Percentiles rank a stretch among this genome's conserved stretches.
Conservation (phyloP, 2,888 invertebrate genomes). For the Eustalomyia histrio region DNA sequence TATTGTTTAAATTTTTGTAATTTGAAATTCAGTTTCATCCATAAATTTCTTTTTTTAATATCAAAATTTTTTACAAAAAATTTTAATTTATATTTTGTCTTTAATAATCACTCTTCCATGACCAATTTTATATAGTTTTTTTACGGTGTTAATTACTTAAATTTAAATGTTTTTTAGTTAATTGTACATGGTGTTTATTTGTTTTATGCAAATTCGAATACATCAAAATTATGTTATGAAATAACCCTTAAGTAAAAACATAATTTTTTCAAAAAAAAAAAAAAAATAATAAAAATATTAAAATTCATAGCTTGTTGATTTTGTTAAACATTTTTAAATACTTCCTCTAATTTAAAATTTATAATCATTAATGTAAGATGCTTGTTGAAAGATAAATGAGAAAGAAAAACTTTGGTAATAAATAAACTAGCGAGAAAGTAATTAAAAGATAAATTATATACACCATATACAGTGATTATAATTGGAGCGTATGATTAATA, state of each 20-base stretch:
- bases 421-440: too few relatives aligned
- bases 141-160: constrained; percentile 34
- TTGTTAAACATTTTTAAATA: not conserved
- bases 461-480: too few relatives aligned
- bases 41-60: not conserved
- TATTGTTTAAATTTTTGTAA: not conserved
- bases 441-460: too few relatives aligned
- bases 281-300: too few relatives aligned
- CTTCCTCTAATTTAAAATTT: not conserved
- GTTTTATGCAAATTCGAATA: constrained; percentile 40
- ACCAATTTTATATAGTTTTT: constrained; percentile 17
- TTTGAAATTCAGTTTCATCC: constrained; percentile 1
- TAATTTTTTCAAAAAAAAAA: not conserved
- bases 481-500: too few relatives aligned
- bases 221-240: not conserved
- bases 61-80: constrained; percentile 8
- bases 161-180: constrained; percentile 26
- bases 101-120: constrained; percentile 45
- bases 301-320: not conserved
- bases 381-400: not conserved
- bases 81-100: constrained; percentile 26
- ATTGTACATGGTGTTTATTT: constrained; percentile 38
- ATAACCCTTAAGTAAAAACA: not conserved
- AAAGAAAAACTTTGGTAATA: not conserved
- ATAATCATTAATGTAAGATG: not conserved